A percentile compares a stretch with the other conserved stretches of the same genome.
phyloP scores from a whole-genome alignment of 2,888 invertebrate genomes.

The Lycaena phlaeas region DNA sequence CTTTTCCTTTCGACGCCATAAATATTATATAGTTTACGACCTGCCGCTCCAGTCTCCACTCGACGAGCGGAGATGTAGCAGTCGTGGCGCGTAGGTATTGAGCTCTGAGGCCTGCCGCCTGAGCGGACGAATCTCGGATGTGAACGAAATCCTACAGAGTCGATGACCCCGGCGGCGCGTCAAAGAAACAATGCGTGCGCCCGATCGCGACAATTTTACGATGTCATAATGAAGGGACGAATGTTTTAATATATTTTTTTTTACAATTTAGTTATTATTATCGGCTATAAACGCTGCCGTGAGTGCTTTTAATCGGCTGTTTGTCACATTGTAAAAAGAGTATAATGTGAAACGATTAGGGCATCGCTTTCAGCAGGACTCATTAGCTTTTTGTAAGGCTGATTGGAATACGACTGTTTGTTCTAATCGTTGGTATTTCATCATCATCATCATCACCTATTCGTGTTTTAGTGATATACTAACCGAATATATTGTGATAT shows the following conservation, averaged over 20 bases:
- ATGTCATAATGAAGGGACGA: conserved; percentile 23
- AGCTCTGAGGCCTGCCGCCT: conserved; percentile 15
- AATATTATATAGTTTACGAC: background rate
- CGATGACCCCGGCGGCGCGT: conserved; percentile 62
- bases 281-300: conserved; percentile 16
- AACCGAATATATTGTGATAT: too few species aligned
- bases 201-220: conserved; percentile 25
- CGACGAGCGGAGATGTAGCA: background rate
- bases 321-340: conserved; percentile 7
- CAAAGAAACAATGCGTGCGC: conserved; percentile 63
- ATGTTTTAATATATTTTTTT: conserved; percentile 16
- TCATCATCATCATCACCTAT: too few species aligned
- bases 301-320: conserved; percentile 9
- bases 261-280: conserved; percentile 16
- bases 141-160: conserved; percentile 67
- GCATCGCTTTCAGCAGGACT: too few species aligned
- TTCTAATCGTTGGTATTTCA: too few species aligned
- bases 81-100: background rate
- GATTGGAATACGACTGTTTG: too few species aligned
- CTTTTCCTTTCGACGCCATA: conserved; percentile 4
- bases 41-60: background rate
- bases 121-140: conserved; percentile 33
- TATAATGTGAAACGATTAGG: too few species aligned
- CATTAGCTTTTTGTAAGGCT: background rate
- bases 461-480: too few species aligned